Evolutionary conservation across 2,113 vertebrate genomes (phyloP).

Genomic region (Raphicerus campestris): DNA sequence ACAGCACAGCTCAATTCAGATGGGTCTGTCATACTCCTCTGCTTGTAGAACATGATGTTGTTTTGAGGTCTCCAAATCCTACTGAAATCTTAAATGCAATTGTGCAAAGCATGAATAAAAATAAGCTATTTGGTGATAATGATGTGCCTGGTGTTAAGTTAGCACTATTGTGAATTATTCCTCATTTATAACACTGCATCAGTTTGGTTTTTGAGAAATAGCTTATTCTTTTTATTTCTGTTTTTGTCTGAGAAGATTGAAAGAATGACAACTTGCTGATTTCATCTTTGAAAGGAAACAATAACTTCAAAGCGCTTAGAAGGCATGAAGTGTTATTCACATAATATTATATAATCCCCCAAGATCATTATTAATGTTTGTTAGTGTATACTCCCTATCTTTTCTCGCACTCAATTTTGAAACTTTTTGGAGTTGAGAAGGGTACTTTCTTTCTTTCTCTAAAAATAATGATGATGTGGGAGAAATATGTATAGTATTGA

Average conservation of each 20-base stretch:
- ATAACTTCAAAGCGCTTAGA: constrained; percentile 23
- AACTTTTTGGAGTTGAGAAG: background rate
- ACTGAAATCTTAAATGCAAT: background rate
- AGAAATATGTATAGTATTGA: background rate
- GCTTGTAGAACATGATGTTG: background rate
- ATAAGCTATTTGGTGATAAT: background rate
- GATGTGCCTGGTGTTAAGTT: background rate
- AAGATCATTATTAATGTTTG: constrained; percentile 26
- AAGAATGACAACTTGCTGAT: background rate
- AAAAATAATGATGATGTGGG: background rate
- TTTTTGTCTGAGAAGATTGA: background rate
- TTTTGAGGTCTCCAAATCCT: constrained; percentile 23
- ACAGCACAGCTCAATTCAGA: background rate
- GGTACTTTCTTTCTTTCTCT: background rate
- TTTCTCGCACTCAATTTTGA: background rate
- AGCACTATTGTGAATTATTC: background rate
- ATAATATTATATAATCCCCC: background rate
- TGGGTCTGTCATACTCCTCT: background rate
- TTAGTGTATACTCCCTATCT: background rate
- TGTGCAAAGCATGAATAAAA: background rate
- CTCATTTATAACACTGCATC: background rate
- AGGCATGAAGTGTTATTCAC: background rate
- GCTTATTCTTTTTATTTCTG: background rate
- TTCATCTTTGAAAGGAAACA: constrained; percentile 1
- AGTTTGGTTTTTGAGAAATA: background rate